Evolutionary conservation across 1,140 invertebrate genomes (phyloP), one percentile per base, ranked within the genome.

Genomic region (Odontomachus brunneus): DNA sequence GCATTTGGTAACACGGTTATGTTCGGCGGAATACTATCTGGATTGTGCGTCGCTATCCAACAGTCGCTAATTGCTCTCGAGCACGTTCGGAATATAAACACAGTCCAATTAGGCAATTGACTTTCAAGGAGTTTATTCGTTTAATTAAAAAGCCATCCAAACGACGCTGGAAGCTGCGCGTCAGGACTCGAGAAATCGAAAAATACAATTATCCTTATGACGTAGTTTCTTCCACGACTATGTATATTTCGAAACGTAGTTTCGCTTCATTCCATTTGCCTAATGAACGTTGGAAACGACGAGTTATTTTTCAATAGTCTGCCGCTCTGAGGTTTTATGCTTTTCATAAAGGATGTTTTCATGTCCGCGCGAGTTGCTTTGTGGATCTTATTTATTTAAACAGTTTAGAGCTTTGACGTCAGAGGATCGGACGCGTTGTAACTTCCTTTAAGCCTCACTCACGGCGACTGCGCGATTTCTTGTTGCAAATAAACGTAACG

Each of bases 71-170:
- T 53, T 76, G 29, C 9, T 51, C 60, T 66, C 3, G 29, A 66
- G 19, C 33, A 1, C 2, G 17, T 24, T 65, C 49, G 29, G 19
- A 66, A 76, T 66, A 76, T 51, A 66, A 66, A 76, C 66, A 49
- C 24, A 26, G 3, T 48, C 33, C 19, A 71, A 80, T 71, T 69
- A 57, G 22, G n/a, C 38, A 67, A 80, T 71, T 80, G 38, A 71
- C 24, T 80, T 80, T 80, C 51, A 57, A 48, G n/a, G 19, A 71
- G 24, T 71, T 71, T 69, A 57, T 78, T 69, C 33, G 5, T 44
- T 78, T 80, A 80, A 80, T 80, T 80, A 48, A 71, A 59, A 57
- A 57, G 24, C 38, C 48, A 44, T 55, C 22, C 11, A n/a, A 29
- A 55, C 38, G 33, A 17, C 33, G 33, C 9, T n/a, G 51, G 15